Base-by-base conservation (phyloP, 2,113 vertebrate genomes). In the Siphamia tubifer region DNA sequence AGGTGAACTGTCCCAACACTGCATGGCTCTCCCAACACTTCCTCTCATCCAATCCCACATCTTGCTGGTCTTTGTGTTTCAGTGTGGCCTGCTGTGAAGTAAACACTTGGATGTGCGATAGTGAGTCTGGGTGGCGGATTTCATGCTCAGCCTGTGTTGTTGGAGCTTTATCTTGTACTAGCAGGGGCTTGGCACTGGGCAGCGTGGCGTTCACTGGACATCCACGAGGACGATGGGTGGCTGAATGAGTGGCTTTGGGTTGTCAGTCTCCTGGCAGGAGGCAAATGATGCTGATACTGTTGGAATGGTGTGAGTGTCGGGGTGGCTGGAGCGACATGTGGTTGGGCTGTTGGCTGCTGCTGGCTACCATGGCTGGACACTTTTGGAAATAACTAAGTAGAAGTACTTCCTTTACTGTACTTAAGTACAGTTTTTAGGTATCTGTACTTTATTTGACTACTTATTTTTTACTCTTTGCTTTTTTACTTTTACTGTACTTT, bases 201-300 rank as follows among this genome's bases (percentile, higher is more conserved):
- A 78, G 69, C 38, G 62, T 56, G 57, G 44, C 53, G 19, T 15
- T 38, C 21, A 67, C 79, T 38, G 66, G 58, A 77, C 73, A 57
- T 84, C 52, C 35, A 77, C 55, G 48, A 34, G 71, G 83, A 87
- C 51, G 79, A 77, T 82, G 81, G 11, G 80, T 61, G 8, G 34
- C 39, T 87, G 62, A 87, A 84, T 83, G 68, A 72, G 75, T 82
- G 82, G 53, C 77, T 87, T 78, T 75, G 81, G 62, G 75, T 49
- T 82, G 84, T 87, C 85, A 85, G 57, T 77, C 68, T 68, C 27
- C 36, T 78, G 78, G 72, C 75, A 67, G 68, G 62, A 78, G 30
- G 45, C 34, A 19, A 25, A 42, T 36, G 40, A 47, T 30, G 23
- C 42, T 53, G 58, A 79, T 69, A 62, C 67, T 76, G 64, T 60